phyloP scores from a whole-genome alignment of 1,140 invertebrate species.

The Ips typographus region DNA sequence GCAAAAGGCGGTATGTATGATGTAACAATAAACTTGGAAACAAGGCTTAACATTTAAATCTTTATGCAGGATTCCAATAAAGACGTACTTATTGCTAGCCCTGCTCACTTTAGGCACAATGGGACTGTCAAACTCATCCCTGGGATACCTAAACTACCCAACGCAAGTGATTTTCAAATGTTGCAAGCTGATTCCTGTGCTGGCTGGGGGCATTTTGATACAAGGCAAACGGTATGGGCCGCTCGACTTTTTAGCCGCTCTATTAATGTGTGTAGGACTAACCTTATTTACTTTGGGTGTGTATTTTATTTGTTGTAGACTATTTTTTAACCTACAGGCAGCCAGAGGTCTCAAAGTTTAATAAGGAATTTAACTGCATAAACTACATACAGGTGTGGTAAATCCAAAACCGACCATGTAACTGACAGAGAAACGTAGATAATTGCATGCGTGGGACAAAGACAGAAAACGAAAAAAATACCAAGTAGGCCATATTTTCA shows the following conservation, averaged over 20 bases:
- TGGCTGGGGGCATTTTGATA: slow-evolving; percentile 89
- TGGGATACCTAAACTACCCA: slow-evolving; percentile 96
- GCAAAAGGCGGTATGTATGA: slow-evolving; percentile 61
- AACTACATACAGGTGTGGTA: no score
- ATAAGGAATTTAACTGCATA: no score
- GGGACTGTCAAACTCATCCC: slow-evolving; percentile 92
- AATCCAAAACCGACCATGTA: no score
- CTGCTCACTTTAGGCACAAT: slow-evolving; percentile 91
- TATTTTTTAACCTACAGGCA: not conserved
- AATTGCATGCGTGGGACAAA: no score
- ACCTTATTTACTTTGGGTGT: slow-evolving; percentile 81
- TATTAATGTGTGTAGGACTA: slow-evolving; percentile 88
- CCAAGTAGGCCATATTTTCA: no score
- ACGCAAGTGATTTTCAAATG: slow-evolving; percentile 94
- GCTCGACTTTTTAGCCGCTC: slow-evolving; percentile 81
- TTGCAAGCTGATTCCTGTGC: slow-evolving; percentile 94
- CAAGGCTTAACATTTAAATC: not conserved
- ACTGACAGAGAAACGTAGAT: no score
- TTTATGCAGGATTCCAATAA: slow-evolving; percentile 73
- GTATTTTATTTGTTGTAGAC: slow-evolving; percentile 32
- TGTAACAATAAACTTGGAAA: not conserved
- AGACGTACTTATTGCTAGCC: slow-evolving; percentile 78
- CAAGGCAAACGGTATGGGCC: slow-evolving; percentile 84
- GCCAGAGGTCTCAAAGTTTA: no score
- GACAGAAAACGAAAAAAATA: no score